phyloP scores from a whole-genome alignment of 2,113 vertebrate genomes.

The Phasianus colchicus region DNA sequence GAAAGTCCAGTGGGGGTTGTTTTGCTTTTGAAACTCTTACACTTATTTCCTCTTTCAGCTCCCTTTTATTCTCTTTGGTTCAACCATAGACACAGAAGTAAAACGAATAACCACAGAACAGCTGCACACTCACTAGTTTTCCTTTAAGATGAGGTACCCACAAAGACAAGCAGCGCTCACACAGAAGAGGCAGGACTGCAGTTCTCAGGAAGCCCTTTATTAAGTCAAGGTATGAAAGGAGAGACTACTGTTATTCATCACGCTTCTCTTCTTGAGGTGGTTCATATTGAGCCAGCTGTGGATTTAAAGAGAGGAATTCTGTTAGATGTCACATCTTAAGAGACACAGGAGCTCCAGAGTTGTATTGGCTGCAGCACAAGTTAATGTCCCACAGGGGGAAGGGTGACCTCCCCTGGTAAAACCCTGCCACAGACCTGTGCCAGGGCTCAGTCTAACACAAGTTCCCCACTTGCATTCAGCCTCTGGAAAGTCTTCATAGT shows the following conservation, averaged over 20 bases:
- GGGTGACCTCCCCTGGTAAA: neutral
- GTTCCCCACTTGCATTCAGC: neutral
- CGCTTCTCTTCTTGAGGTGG: conserved; percentile 81
- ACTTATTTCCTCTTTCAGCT: neutral
- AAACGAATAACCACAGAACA: neutral
- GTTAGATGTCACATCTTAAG: conserved; percentile 30
- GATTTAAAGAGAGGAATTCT: conserved; percentile 73
- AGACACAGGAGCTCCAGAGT: neutral
- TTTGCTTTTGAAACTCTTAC: neutral
- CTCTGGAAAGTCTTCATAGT: neutral
- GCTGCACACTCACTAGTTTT: neutral
- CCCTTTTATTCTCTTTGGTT: neutral
- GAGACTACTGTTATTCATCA: conserved; percentile 76
- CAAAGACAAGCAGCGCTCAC: conserved; percentile 15
- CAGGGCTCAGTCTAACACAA: neutral
- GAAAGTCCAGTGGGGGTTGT: too few relatives aligned
- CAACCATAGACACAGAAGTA: neutral
- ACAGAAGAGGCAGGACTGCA: conserved; percentile 61
- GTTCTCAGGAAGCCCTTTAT: conserved; percentile 82
- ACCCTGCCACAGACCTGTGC: neutral
- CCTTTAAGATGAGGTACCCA: conserved; percentile 24
- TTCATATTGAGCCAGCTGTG: conserved; percentile 91
- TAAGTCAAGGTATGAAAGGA: conserved; percentile 70
- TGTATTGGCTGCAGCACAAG: neutral
- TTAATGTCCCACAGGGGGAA: fast-evolving